Evolutionary conservation across 2,888 invertebrate species (phyloP).

Genomic region (Drosophila nr. fundita): DNA sequence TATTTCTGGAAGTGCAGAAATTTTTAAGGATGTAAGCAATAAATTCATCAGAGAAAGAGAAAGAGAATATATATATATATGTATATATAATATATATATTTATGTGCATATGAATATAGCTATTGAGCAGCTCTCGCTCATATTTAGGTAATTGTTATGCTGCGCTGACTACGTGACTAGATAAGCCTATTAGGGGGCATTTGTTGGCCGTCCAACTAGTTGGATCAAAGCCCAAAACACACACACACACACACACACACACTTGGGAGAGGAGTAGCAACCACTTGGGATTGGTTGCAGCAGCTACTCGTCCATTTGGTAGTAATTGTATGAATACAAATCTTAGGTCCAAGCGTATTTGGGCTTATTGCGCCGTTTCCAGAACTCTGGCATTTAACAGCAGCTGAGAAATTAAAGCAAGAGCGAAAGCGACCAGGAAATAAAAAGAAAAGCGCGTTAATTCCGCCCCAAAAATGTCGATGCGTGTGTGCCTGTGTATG

Average conservation of each 20-base stretch:
- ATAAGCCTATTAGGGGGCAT: slow-evolving; percentile 55
- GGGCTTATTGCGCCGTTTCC: slow-evolving; percentile 40
- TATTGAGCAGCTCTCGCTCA: slow-evolving; percentile 36
- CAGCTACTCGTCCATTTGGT: slow-evolving; percentile 13
- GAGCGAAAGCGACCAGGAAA: slow-evolving; percentile 12
- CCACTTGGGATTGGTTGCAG: slow-evolving; percentile 5
- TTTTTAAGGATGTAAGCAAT: background rate
- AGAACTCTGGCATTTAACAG: slow-evolving; percentile 13
- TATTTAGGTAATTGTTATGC: slow-evolving; percentile 16
- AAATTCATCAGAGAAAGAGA: background rate
- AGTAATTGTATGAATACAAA: slow-evolving; percentile 72
- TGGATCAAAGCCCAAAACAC: slow-evolving; percentile 39
- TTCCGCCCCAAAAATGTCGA: slow-evolving; percentile 10
- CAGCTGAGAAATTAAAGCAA: slow-evolving; percentile 49
- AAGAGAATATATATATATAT: background rate
- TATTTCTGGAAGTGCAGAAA: background rate
- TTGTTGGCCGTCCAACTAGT: slow-evolving; percentile 16
- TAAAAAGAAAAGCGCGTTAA: slow-evolving; percentile 25
- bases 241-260: slow-evolving; percentile 9
- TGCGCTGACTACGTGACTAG: slow-evolving; percentile 65
- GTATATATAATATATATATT: background rate
- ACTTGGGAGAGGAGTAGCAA: background rate
- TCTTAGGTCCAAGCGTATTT: slow-evolving; percentile 54
- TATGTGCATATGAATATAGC: background rate
- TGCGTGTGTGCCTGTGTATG: slow-evolving; percentile 13